Conservation (phyloP, 2,888 invertebrate species). For the Lordiphosa fenestrarum region DNA sequence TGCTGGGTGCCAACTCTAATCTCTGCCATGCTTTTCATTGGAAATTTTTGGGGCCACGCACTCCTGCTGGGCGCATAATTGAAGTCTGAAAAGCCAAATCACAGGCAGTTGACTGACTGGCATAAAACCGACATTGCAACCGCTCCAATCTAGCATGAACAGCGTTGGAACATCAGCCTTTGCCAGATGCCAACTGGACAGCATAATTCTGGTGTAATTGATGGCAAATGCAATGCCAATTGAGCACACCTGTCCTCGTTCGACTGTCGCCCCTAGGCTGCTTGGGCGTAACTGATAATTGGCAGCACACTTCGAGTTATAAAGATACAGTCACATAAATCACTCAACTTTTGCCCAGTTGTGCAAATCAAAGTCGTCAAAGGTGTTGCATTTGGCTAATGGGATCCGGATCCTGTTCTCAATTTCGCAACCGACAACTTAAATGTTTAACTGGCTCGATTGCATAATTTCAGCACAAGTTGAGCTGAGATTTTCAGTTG, state of each 20-base stretch:
- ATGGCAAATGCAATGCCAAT: constrained; percentile 41
- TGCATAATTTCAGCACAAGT: constrained; percentile 21
- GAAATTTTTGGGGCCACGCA: too few species aligned
- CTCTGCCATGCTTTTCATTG: too few species aligned
- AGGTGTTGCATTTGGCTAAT: neutral
- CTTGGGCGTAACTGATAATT: constrained; percentile 63
- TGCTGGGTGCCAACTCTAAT: too few species aligned
- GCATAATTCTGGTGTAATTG: constrained; percentile 53
- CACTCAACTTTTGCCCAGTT: constrained; percentile 42
- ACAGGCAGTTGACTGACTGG: too few species aligned
- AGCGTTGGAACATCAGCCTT: neutral
- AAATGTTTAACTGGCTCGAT: constrained; percentile 1
- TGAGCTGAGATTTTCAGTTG: constrained; percentile 40
- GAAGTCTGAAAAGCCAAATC: too few species aligned
- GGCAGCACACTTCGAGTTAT: constrained; percentile 24
- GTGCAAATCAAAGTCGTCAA: constrained; percentile 49
- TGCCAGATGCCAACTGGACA: constrained; percentile 19
- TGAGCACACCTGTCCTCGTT: constrained; percentile 46
- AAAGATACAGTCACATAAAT: constrained; percentile 32
- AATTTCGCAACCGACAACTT: constrained; percentile 22
- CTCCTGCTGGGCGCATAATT: too few species aligned
- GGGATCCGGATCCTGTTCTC: constrained; percentile 33
- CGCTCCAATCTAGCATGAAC: too few species aligned
- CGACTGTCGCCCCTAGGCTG: constrained; percentile 7
- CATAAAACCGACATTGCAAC: too few species aligned